phyloP scores from a whole-genome alignment of 2,797 vertebrate species.

The Nasua narica region DNA sequence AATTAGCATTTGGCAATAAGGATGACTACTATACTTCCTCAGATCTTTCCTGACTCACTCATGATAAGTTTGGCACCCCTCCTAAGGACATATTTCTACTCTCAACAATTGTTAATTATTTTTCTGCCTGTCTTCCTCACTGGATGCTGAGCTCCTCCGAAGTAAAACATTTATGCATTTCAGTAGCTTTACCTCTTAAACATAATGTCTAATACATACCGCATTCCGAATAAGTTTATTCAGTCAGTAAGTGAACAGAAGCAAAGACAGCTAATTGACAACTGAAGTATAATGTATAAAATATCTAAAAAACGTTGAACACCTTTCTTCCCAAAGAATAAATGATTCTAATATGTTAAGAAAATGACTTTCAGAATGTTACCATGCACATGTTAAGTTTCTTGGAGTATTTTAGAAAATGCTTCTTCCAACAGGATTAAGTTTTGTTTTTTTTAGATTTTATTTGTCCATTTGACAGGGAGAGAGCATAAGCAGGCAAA shows the following conservation, averaged over 20 bases:
- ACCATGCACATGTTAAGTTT: background rate
- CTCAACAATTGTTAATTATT: background rate
- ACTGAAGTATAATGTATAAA: background rate
- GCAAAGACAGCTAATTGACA: conserved; percentile 1
- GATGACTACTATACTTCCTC: background rate
- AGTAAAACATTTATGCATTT: background rate
- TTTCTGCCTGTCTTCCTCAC: background rate
- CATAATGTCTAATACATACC: background rate
- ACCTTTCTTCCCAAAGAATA: background rate
- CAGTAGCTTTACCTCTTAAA: background rate
- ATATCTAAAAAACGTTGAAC: background rate
- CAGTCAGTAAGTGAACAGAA: conserved; percentile 1
- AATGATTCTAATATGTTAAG: background rate
- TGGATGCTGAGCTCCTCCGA: background rate
- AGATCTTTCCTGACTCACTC: background rate
- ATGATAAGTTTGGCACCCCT: background rate
- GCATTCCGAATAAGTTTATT: background rate
- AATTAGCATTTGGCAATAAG: background rate
- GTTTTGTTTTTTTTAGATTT: background rate
- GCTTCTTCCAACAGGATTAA: background rate
- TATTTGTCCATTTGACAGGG: background rate
- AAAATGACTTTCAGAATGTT: conserved; percentile 25
- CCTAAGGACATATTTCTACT: background rate
- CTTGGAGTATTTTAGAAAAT: conserved; percentile 28
- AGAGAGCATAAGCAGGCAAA: background rate